Base-by-base conservation (phyloP, 64 coral and sea anemone species). In the Pocillopora damicornis region DNA sequence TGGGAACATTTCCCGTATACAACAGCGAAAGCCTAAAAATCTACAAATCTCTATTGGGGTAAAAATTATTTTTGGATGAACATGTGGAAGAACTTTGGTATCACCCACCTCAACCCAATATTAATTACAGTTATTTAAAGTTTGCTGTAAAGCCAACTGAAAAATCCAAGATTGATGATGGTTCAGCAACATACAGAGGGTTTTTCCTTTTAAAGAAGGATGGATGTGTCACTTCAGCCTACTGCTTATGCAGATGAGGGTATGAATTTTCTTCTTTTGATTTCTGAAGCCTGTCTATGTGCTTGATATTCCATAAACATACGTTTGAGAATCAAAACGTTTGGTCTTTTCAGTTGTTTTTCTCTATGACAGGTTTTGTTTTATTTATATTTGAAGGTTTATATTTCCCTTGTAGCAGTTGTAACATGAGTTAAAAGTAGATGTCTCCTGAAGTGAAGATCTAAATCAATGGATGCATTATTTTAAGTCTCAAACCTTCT, bases 201-300 rank as follows among this genome's bases (percentile, higher is more conserved):
- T 36, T 88, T 88, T 62, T 78, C 37, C 36, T 88, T 62, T 78
- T 88, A 65, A 88, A 78, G 61, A 78, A 61, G 62, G 74, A 88
- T 88, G 75, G 87, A 64, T 63, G n/a, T 63, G 75, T 88, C 11
- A 58, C 78, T 88, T 58, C 57, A 77, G 87, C 75, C 2, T 88
- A 77, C 26, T 88, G 87, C 63, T 60, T 60, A 77, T 88, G 87
- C 74, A 22, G 69, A 62, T 67, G 87, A 88, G 86, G 75, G 75
- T 78, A 89, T 79, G 65, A 59, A 17, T 45, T 34, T 38, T 9
- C 20, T 58, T 17, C 8, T 58, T 56, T 15, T 51, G 45, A 17
- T 56, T 30, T 37, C 15, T 51, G 18, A 7, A 56, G 45, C 9
- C 4, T 26, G n/a, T 74, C 18, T 23, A 2, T 74, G 23, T 10